Evolutionary conservation across 2,888 invertebrate genomes (phyloP), one percentile per base, ranked within the genome.

Genomic region (Ophion ellenae): DNA sequence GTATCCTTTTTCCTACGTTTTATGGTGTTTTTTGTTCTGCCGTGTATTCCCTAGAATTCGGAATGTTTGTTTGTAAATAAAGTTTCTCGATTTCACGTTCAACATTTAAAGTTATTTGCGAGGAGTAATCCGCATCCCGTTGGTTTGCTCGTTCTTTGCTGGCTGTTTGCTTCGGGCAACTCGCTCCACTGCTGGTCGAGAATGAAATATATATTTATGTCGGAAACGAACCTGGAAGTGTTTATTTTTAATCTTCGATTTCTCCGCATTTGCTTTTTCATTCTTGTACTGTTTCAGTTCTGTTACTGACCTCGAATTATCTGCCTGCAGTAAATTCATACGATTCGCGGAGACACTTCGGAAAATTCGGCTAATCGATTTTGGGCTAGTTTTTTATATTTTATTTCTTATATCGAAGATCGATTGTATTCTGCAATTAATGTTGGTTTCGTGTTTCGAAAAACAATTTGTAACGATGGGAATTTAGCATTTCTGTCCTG

Each of bases 261-360:
- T 36, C 53, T 45, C 24, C 24, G n/a, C 7, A 36, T 75, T 11
- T 70, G 7, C 61, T 45, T 17, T n/a, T 63, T 75, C 17, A 70
- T 74, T 53, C 75, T 77, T 83, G 81, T 81, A 81, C 81, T 74
- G 66, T 59, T 74, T 81, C 74, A 67, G 81, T 67, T 67, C 64
- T 32, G 6, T 59, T 9, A 28, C 40, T n/a, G 74, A 71, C 45
- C 66, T 81, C 59, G 66, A 74, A 63, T 63, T 71, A 47, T 61
- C n/a, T 32, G 61, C 10, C 40, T 20, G 61, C 40, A 47, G 45
- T 61, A 32, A 70, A 45, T 67, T 53, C 53, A 53, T 17, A 53
- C 20, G 17, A 64, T 36, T 20, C 24, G 2, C 32, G 32, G 53
- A 28, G 59, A 28, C 24, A 40, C 40, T 1, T 10, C 24, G 20